These are phyloP conservation scores for Eurosta solidaginis DNA, from an alignment of 1,140 invertebrate species.

Conservation along the genomic window DNA sequence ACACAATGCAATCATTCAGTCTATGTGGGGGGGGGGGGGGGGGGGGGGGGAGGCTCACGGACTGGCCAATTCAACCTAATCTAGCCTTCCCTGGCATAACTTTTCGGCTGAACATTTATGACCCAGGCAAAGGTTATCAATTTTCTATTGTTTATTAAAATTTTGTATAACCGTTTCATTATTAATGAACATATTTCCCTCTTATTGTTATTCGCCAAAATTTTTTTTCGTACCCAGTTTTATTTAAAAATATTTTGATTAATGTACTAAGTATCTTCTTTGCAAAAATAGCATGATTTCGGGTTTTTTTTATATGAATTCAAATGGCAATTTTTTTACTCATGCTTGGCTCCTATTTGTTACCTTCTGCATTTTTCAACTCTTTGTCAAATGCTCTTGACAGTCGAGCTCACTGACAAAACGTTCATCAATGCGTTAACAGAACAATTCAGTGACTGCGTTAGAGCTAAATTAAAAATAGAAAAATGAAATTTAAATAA, in stretches of 20 bases:
- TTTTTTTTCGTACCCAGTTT: background rate
- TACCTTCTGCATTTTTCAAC: background rate
- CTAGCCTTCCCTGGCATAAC: background rate
- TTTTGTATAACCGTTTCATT: background rate
- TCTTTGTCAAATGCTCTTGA: background rate
- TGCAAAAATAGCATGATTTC: background rate
- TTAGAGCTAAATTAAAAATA: background rate
- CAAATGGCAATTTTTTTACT: background rate
- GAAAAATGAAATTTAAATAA: background rate
- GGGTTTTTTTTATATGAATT: constrained; percentile 13
- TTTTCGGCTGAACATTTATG: background rate
- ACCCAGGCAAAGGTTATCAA: background rate
- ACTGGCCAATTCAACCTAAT: background rate
- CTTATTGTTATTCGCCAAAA: background rate
- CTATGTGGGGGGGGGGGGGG: no score
- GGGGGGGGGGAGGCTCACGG: no score
- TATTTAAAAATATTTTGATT: background rate
- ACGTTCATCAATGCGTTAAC: constrained; percentile 58
- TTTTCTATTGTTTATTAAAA: background rate
- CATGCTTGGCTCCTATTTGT: background rate
- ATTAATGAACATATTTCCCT: background rate
- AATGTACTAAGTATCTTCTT: background rate
- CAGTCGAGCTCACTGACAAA: constrained; percentile 45
- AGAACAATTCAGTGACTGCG: constrained; percentile 41
- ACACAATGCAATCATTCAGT: no score